Evolutionary conservation across 2,113 vertebrate species (phyloP).

Genomic region (Astatotilapia flaviijosephi): DNA sequence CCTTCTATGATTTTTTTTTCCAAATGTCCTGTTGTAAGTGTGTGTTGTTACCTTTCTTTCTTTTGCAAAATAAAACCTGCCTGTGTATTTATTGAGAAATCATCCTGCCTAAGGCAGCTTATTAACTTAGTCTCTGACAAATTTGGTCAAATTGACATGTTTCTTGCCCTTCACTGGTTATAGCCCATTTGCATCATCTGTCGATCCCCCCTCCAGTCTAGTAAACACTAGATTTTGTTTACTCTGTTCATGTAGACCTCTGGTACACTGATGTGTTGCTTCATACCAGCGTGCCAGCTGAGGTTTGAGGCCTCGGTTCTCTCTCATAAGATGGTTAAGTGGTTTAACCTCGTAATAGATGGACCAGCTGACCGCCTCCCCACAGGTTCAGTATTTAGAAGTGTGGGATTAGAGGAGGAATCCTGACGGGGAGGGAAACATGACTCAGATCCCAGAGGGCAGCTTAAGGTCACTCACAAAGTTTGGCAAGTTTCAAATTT

Average conservation of each 20-base stretch:
- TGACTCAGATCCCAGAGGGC: not conserved
- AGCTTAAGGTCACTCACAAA: not conserved
- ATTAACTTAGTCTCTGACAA: not conserved
- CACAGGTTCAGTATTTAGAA: conserved; percentile 6
- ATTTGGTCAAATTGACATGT: not conserved
- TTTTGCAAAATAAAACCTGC: not conserved
- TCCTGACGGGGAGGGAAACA: not conserved
- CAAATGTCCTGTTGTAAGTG: not conserved
- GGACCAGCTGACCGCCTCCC: not conserved
- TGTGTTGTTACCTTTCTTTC: too few relatives aligned
- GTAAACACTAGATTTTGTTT: conserved; percentile 32
- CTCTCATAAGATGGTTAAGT: conserved; percentile 59
- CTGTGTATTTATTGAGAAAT: not conserved
- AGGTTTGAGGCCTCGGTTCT: not conserved
- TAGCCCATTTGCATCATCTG: not conserved
- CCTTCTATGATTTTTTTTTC: not conserved
- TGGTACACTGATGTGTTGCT: not conserved
- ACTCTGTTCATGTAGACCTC: not conserved
- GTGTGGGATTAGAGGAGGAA: conserved; percentile 22
- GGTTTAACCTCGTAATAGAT: conserved; percentile 50
- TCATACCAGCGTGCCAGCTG: conserved; percentile 13
- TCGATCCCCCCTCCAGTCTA: not conserved
- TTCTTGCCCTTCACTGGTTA: rapidly evolving
- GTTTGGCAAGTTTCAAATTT: not conserved
- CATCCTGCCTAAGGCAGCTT: rapidly evolving